phyloP scores from a whole-genome alignment of 2,797 vertebrate species.

The Melanotaenia boesemani region DNA sequence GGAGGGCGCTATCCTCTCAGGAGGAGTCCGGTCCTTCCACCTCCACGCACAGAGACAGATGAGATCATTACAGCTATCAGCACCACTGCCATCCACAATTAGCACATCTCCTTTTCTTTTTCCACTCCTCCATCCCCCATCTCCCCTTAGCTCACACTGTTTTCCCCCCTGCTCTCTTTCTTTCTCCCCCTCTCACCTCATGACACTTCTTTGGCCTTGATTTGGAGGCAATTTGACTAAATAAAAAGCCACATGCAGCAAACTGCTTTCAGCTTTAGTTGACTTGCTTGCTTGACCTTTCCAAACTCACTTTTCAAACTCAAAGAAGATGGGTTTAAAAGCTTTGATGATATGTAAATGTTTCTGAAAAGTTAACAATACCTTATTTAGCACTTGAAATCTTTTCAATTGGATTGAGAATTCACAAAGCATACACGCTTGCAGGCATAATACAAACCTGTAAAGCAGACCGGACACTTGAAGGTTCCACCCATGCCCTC shows the following conservation, averaged over 20 bases:
- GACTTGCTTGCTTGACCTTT: slow-evolving; percentile 66
- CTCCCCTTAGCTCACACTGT: slow-evolving; percentile 60
- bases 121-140: slow-evolving; percentile 60
- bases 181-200: slow-evolving; percentile 63
- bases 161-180: slow-evolving; percentile 39
- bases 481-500: slow-evolving; percentile 99
- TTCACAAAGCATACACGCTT: background rate
- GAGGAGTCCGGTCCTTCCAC: slow-evolving; percentile 84
- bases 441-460: slow-evolving; percentile 83
- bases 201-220: slow-evolving; percentile 77
- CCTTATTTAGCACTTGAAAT: background rate
- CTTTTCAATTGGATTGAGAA: background rate
- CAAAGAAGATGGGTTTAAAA: slow-evolving; percentile 12
- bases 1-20: slow-evolving; percentile 84
- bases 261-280: slow-evolving; percentile 64
- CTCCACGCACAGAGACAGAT: slow-evolving; percentile 85
- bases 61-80: slow-evolving; percentile 87
- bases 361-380: slow-evolving; percentile 15
- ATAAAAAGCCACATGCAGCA: slow-evolving; percentile 77
- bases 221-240: slow-evolving; percentile 78
- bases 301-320: slow-evolving; percentile 65
- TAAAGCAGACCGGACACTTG: slow-evolving; percentile 99
- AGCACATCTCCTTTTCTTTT: slow-evolving; percentile 80
- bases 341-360: slow-evolving; percentile 31
- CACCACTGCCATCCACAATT: slow-evolving; percentile 87